Percentiles rank a stretch among this genome's conserved stretches.
Conservation (phyloP, 2,113 vertebrate species). For the Myodes glareolus region DNA sequence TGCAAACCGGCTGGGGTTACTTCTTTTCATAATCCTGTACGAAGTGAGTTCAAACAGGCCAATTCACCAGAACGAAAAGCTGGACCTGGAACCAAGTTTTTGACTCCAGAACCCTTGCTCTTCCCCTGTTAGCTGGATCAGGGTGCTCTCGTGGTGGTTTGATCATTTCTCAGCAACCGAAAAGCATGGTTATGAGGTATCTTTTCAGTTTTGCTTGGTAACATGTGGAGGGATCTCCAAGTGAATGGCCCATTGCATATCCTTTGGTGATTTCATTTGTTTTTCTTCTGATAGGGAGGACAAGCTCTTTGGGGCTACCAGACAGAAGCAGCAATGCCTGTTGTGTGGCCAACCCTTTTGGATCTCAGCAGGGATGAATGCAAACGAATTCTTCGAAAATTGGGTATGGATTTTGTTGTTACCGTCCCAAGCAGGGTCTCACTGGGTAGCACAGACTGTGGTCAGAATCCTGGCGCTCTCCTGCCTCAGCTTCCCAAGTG, state of each 20-base stretch:
- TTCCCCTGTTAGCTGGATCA: neutral
- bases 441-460: neutral
- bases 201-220: constrained; percentile 22
- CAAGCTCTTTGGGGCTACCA: constrained; percentile 83
- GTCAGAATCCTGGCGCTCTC: neutral
- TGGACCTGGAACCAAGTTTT: constrained; percentile 27
- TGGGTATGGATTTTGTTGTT: constrained; percentile 88
- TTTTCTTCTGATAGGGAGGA: constrained; percentile 75
- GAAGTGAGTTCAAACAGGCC: neutral
- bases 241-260: constrained; percentile 42
- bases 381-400: constrained; percentile 98
- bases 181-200: constrained; percentile 42
- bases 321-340: constrained; percentile 92
- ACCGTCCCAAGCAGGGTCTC: neutral
- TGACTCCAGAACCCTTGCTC: neutral
- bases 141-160: neutral
- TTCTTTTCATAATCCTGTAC: neutral
- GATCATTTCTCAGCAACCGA: constrained; percentile 51
- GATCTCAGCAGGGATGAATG: constrained; percentile 99
- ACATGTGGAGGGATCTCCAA: neutral
- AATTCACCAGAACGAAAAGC: neutral
- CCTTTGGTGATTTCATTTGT: constrained; percentile 44
- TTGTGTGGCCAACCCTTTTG: constrained; percentile 98
- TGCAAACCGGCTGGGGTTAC: neutral
- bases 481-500: neutral